These are phyloP conservation scores for Hylyphantes graminicola DNA, from an alignment of 1,140 invertebrate species.

Conservation along the genomic window DNA sequence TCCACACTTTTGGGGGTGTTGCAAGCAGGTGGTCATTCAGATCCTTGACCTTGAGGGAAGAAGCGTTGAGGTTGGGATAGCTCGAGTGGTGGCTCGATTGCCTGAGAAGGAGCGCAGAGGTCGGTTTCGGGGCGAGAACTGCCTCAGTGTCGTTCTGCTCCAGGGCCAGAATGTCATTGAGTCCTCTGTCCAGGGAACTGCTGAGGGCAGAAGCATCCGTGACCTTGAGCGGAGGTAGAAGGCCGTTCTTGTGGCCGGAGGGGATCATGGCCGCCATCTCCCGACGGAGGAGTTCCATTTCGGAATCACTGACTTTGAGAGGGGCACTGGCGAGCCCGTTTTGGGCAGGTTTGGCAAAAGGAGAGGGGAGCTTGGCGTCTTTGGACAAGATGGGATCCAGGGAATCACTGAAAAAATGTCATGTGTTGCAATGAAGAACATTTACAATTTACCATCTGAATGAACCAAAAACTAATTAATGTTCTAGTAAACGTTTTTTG, in stretches of 20 bases:
- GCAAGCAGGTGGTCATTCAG: not conserved
- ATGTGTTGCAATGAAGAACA: not conserved
- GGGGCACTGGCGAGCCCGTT: constrained; percentile 6
- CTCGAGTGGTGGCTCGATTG: constrained; percentile 49
- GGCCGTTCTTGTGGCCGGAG: not conserved
- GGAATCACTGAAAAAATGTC: constrained; percentile 7
- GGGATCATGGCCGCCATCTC: constrained; percentile 59
- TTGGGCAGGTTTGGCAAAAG: not conserved
- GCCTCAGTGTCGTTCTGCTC: not conserved
- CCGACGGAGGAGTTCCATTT: constrained; percentile 47
- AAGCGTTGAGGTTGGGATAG: constrained; percentile 33
- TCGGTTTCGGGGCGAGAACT: not conserved
- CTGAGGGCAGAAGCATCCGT: constrained; percentile 63
- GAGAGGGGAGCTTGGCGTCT: not conserved
- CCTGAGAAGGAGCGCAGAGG: not conserved
- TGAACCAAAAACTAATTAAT: not conserved
- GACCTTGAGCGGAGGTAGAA: not conserved
- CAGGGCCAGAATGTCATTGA: constrained; percentile 65
- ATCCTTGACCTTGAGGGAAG: not conserved
- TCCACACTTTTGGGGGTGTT: constrained; percentile 3
- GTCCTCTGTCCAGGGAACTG: constrained; percentile 71
- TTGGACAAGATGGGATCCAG: not conserved
- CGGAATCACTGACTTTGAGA: constrained; percentile 12
- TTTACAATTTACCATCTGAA: not conserved
- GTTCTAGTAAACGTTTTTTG: too few species aligned